Conservation (phyloP, 2,113 vertebrate genomes). For the Psettodes erumei region DNA sequence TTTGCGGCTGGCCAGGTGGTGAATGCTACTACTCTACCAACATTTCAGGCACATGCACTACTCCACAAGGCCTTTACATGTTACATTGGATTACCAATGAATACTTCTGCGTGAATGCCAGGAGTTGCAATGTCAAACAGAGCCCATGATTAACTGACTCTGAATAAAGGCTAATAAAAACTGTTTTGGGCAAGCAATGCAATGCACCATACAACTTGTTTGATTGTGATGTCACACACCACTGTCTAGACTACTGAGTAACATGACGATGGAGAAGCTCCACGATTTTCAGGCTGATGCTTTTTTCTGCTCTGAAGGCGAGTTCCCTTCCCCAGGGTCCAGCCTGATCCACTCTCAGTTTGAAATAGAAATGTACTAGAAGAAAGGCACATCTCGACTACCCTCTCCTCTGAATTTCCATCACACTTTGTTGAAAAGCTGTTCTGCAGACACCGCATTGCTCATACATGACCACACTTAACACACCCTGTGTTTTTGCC, state of each 20-base stretch:
- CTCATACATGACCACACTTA: conserved; percentile 64
- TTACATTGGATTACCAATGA: not conserved
- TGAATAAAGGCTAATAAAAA: conserved; percentile 1
- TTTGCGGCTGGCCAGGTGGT: not conserved
- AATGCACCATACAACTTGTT: conserved; percentile 8
- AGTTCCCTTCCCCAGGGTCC: not conserved
- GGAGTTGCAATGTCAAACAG: not conserved
- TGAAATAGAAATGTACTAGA: conserved; percentile 10
- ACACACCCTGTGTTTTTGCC: conserved; percentile 63
- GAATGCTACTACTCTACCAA: no score
- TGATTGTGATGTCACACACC: conserved; percentile 28
- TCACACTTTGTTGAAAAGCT: conserved; percentile 26
- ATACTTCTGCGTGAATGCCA: not conserved
- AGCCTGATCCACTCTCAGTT: not conserved
- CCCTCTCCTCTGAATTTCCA: conserved; percentile 29
- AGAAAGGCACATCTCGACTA: not conserved
- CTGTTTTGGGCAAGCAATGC: conserved; percentile 3
- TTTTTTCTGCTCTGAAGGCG: not conserved
- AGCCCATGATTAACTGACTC: not conserved
- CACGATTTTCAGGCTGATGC: conserved; percentile 21
- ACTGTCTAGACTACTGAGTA: conserved; percentile 41
- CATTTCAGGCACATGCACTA: not conserved
- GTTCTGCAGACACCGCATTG: conserved; percentile 53
- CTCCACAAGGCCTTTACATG: not conserved
- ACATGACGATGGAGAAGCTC: conserved; percentile 16